Evolutionary conservation across 2,888 invertebrate genomes (phyloP).

Genomic region (Platycheirus albimanus): DNA sequence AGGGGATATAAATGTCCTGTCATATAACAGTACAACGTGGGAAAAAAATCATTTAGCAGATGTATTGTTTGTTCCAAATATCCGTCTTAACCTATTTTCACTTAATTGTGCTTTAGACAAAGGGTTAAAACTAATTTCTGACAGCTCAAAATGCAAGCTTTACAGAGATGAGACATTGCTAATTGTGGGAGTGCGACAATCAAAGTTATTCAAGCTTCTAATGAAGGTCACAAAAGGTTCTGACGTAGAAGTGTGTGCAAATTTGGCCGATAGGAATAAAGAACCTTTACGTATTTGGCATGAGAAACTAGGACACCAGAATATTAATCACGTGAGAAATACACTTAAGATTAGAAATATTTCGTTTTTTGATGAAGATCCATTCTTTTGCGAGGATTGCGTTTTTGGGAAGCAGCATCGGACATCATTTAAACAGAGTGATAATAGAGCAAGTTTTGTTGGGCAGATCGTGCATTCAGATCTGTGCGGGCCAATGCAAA

Average conservation of each 20-base stretch:
- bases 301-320: constrained; percentile 74
- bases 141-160: constrained; percentile 32
- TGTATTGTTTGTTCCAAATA: constrained; percentile 72
- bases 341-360: constrained; percentile 59
- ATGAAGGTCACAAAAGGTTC: constrained; percentile 20
- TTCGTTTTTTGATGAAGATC: constrained; percentile 40
- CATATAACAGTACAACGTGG: constrained; percentile 67
- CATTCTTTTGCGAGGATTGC: constrained; percentile 66
- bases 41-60: constrained; percentile 64
- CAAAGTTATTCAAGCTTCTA: constrained; percentile 45
- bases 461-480: too few species aligned
- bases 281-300: constrained; percentile 72
- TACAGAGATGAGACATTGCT: neutral
- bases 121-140: constrained; percentile 37
- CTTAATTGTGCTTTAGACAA: constrained; percentile 66
- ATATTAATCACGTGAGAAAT: constrained; percentile 66
- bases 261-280: constrained; percentile 34
- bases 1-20: constrained; percentile 69
- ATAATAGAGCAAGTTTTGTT: too few species aligned
- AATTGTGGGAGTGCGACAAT: neutral
- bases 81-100: constrained; percentile 74
- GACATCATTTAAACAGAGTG: constrained; percentile 48
- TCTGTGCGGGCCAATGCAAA: neutral
- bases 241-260: constrained; percentile 12
- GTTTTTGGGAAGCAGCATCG: too few species aligned